Evolutionary conservation across 2,797 vertebrate genomes (phyloP).

Genomic region (Synaphobranchus kaupii): DNA sequence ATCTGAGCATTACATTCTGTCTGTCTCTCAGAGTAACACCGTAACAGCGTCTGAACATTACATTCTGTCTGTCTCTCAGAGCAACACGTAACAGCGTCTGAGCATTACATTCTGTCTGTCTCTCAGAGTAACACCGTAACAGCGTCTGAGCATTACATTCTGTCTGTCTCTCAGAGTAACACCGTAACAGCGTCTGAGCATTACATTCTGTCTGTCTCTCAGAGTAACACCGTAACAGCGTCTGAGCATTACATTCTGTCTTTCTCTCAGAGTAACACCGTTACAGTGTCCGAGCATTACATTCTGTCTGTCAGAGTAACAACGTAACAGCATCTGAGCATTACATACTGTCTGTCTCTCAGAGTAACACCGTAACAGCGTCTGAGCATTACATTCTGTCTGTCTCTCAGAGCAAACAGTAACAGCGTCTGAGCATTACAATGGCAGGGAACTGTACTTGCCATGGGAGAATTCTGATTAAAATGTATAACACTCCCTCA

Average conservation of each 20-base stretch:
- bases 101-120: background rate
- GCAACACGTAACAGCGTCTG: background rate
- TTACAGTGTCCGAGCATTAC: background rate
- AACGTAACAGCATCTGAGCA: too few species aligned
- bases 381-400: background rate
- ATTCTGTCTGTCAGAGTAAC: too few species aligned
- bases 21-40: too few species aligned
- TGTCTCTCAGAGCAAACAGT: background rate
- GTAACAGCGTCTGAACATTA: too few species aligned
- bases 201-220: background rate
- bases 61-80: background rate
- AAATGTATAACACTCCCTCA: constrained; percentile 1
- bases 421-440: constrained; percentile 14
- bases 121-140: too few species aligned
- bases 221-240: too few species aligned
- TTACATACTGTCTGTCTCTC: too few species aligned
- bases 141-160: too few species aligned
- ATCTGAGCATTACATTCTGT: background rate
- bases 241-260: too few species aligned
- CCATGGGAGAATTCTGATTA: background rate
- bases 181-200: background rate
- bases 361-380: background rate
- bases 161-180: background rate
- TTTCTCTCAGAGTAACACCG: background rate
- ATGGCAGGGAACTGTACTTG: background rate